Base-by-base conservation (phyloP, 2,888 invertebrate genomes). In the Acrocyrtus sp. region DNA sequence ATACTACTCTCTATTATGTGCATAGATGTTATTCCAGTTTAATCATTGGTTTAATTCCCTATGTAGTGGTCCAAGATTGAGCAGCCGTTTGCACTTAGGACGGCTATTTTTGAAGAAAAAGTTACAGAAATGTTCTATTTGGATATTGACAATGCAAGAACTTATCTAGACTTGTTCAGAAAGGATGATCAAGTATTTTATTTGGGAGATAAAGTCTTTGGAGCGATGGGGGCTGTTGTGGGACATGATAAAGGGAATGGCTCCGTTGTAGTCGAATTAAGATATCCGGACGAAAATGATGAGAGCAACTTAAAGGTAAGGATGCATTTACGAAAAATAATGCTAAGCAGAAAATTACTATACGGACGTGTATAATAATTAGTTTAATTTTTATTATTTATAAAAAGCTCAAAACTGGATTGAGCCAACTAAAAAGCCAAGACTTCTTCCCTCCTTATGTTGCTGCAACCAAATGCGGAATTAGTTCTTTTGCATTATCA, bases 71-170 rank as follows among this genome's bases (percentile, higher is more conserved):
- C 90, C 53, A 82, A 84, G 0, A 81, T 86, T 0, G 84, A 89
- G 0, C 87, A 88, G 1, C 85, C 89, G 0, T 94, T 90, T 85
- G 92, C 94, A 0, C 83, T 88, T 61, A 93, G 94, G 82, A 88
- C 90, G 0, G 84, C 90, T 0, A 89, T 91, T 0, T 85, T 84
- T 77, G 86, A 90, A 80, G 78, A 79, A 48, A 51, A 60, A 12
- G 69, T 75, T 0, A 69, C 72, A 1, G 78, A 80, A 60, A 74
- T 79, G 29, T 80, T 79, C 48, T 77, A 66, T 12, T 67, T 78
- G 68, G 77, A 78, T 22, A 45, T 69, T 2, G 54, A 50, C 1
- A 56, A 63, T 10, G 74, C 75, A n/a, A 78, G 72, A 41, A 61
- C 61, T 2, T 81, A 68, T 39, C 24, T 56, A 8, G 81, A 80